phyloP scores from a whole-genome alignment of 2,113 vertebrate genomes.

The Origma solitaria region DNA sequence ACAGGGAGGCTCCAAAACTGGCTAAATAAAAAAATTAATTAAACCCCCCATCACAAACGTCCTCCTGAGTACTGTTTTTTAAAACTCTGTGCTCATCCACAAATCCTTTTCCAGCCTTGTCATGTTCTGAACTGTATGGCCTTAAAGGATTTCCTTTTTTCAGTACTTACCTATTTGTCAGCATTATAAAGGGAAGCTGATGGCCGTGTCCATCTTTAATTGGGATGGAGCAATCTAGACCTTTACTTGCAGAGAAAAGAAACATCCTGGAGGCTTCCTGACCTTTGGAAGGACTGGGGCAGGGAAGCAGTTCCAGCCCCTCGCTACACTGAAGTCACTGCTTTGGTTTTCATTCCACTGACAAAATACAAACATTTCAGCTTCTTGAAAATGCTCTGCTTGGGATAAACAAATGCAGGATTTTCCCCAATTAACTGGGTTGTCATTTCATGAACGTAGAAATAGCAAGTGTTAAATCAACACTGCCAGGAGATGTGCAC shows the following conservation, averaged over 20 bases:
- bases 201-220: not conserved
- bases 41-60: rapidly evolving
- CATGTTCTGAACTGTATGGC: not conserved
- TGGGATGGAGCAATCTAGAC: not conserved
- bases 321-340: not conserved
- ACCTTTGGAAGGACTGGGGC: not conserved
- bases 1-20: not conserved
- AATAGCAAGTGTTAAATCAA: not conserved
- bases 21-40: not conserved
- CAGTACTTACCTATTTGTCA: not conserved
- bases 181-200: not conserved
- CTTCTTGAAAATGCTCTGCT: not conserved
- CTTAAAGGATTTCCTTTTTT: not conserved
- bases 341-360: not conserved
- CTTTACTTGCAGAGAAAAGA: not conserved
- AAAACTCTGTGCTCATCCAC: not conserved
- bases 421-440: not conserved
- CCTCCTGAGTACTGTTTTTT: not conserved
- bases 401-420: not conserved
- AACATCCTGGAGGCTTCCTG: not conserved
- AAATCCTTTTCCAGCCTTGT: not conserved
- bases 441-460: not conserved
- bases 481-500: not conserved
- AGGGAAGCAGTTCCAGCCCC: not conserved
- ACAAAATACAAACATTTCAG: not conserved